Evolutionary conservation across 2,113 vertebrate species (phyloP).

Genomic region (Tricholaema leucomelas): DNA sequence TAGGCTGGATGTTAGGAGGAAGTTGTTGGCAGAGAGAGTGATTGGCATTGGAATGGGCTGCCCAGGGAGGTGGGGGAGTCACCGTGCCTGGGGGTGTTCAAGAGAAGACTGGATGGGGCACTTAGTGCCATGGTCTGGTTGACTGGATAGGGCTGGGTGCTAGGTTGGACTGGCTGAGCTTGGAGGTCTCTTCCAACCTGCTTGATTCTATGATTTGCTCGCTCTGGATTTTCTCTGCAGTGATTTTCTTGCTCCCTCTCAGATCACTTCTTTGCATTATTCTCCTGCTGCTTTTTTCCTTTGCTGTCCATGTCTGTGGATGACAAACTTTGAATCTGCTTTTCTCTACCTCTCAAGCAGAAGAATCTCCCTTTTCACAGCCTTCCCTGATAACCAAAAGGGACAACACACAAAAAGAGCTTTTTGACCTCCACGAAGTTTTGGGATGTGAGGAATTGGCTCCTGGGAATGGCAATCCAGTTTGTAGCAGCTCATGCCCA

Average conservation of each 20-base stretch:
- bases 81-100: no score
- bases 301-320: not conserved
- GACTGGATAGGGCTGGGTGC: no score
- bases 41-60: no score
- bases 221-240: no score
- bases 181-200: no score
- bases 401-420: not conserved
- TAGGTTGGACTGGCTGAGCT: no score
- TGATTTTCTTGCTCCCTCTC: not conserved
- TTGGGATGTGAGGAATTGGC: not conserved
- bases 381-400: not conserved
- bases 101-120: no score
- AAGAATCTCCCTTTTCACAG: not conserved
- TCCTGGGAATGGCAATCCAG: not conserved
- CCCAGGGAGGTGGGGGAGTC: no score
- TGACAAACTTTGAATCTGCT: accelerated
- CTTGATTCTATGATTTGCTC: no score
- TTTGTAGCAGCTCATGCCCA: not conserved
- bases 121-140: no score
- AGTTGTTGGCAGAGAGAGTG: no score
- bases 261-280: not conserved
- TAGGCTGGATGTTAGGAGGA: no score
- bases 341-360: not conserved
- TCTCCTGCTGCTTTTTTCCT: not conserved
- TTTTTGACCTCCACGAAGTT: not conserved